phyloP scores from a whole-genome alignment of 2,113 vertebrate species.

The Cyanoderma ruficeps region DNA sequence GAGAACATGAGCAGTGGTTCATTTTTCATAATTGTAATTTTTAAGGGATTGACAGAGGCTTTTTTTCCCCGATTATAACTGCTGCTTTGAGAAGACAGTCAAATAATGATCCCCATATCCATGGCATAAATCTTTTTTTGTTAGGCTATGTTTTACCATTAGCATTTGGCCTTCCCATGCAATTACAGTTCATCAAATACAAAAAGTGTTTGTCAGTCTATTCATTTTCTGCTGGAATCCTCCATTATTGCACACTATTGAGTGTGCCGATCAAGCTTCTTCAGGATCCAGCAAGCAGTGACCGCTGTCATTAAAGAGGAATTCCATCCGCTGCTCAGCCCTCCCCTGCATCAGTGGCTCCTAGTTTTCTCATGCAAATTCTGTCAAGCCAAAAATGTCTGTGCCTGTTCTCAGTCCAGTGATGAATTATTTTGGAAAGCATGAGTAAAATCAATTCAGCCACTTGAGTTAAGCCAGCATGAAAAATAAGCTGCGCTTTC shows the following conservation, averaged over 20 bases:
- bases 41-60: background rate
- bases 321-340: background rate
- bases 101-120: slow-evolving; percentile 20
- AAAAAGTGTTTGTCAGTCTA: slow-evolving; percentile 54
- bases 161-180: slow-evolving; percentile 46
- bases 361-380: slow-evolving; percentile 30
- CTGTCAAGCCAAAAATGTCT: slow-evolving; percentile 17
- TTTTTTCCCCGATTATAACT: background rate
- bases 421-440: slow-evolving; percentile 43
- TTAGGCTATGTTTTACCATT: slow-evolving; percentile 11
- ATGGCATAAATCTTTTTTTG: slow-evolving; percentile 36
- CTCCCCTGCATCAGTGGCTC: background rate
- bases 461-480: slow-evolving; percentile 39
- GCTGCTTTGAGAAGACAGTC: slow-evolving; percentile 19
- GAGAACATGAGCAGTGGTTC: background rate
- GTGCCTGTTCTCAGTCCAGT: background rate
- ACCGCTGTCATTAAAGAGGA: background rate
- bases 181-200: slow-evolving; percentile 59
- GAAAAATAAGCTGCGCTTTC: background rate
- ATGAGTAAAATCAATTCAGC: slow-evolving; percentile 38
- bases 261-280: slow-evolving; percentile 17
- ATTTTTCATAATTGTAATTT: background rate
- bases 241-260: slow-evolving; percentile 43
- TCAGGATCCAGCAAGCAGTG: slow-evolving; percentile 30
- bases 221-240: slow-evolving; percentile 61